These are phyloP conservation scores for Ochlodes sylvanus DNA, from an alignment of 2,888 invertebrate genomes.

Conservation along the genomic window DNA sequence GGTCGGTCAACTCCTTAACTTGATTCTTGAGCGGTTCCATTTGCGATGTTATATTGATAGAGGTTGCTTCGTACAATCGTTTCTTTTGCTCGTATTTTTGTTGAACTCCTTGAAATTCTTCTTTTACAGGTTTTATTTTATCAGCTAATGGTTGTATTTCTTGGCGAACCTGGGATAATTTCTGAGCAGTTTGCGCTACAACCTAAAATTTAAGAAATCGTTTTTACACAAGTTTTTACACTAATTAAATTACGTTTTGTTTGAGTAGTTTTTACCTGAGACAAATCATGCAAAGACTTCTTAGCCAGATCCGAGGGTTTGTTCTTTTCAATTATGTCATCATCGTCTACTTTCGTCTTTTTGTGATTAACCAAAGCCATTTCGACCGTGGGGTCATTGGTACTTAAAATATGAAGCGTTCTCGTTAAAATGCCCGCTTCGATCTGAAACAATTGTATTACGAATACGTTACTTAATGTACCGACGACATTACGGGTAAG, in stretches of 20 bases:
- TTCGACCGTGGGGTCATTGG: slow-evolving; percentile 82
- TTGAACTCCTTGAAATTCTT: slow-evolving; percentile 86
- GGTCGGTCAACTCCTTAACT: slow-evolving; percentile 81
- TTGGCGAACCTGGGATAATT: slow-evolving; percentile 75
- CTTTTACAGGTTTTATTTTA: slow-evolving; percentile 87
- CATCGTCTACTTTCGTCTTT: slow-evolving; percentile 79
- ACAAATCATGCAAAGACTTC: slow-evolving; percentile 77
- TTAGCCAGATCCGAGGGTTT: slow-evolving; percentile 69
- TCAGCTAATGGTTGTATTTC: slow-evolving; percentile 79
- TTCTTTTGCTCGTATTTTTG: slow-evolving; percentile 89
- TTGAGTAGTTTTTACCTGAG: slow-evolving; percentile 71
- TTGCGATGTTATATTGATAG: slow-evolving; percentile 82
- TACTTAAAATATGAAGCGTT: slow-evolving; percentile 90
- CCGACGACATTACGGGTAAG: too few relatives aligned
- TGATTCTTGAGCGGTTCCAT: slow-evolving; percentile 83
- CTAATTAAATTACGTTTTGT: neutral
- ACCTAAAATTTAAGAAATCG: slow-evolving; percentile 68
- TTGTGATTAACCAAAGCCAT: slow-evolving; percentile 80
- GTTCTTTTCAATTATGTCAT: slow-evolving; percentile 84
- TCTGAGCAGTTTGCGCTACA: slow-evolving; percentile 86
- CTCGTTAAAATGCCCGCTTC: slow-evolving; percentile 91
- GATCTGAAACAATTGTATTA: slow-evolving; percentile 67
- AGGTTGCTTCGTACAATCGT: slow-evolving; percentile 87
- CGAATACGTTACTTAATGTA: too few relatives aligned
- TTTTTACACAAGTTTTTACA: too few relatives aligned